phyloP scores from a whole-genome alignment of 2,888 invertebrate genomes.

The Lasius platythorax region DNA sequence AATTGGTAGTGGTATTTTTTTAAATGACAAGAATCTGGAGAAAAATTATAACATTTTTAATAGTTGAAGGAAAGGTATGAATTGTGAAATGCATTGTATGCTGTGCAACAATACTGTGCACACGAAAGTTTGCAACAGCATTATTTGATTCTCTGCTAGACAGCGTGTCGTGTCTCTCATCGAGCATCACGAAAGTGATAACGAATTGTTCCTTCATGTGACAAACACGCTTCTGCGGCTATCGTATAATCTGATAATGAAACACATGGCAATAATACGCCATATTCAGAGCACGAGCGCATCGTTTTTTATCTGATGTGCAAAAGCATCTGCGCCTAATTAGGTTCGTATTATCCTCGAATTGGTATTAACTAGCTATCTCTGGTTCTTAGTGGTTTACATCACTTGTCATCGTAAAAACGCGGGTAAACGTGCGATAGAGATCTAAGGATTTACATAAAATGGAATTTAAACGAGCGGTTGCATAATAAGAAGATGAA shows the following conservation, averaged over 20 bases:
- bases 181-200: conserved; percentile 7
- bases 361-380: conserved; percentile 71
- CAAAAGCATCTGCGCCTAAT: conserved; percentile 44
- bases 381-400: conserved; percentile 73
- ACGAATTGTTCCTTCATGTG: conserved; percentile 10
- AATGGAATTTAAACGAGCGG: neutral
- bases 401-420: conserved; percentile 31
- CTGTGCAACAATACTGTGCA: conserved; percentile 5
- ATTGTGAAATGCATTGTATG: conserved; percentile 6
- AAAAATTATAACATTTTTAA: conserved; percentile 12
- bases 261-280: conserved; percentile 1
- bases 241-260: conserved; percentile 33
- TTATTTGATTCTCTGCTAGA: conserved; percentile 42
- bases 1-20: neutral
- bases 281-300: neutral
- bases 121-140: conserved; percentile 25
- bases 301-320: conserved; percentile 36
- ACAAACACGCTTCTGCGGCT: neutral
- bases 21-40: neutral
- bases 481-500: neutral
- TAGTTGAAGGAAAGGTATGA: neutral
- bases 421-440: neutral
- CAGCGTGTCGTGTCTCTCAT: conserved; percentile 54
- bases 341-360: conserved; percentile 36
- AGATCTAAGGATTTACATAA: conserved; percentile 15